Conservation (phyloP, 2,113 vertebrate genomes). For the Polypterus senegalus region DNA sequence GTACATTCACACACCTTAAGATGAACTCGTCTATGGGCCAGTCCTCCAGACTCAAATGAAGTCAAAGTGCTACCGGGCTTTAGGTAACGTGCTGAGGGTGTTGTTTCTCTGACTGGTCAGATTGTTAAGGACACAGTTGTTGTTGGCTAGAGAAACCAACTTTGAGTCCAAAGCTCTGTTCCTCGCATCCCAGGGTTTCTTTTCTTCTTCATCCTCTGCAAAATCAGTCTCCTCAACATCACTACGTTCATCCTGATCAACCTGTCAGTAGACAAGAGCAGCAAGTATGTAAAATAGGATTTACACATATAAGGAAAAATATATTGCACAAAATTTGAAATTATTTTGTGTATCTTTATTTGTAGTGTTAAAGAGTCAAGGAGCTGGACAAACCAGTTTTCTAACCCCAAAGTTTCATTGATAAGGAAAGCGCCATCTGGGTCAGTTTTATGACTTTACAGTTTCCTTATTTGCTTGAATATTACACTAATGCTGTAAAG, state of each 20-base stretch:
- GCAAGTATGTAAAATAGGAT: background rate
- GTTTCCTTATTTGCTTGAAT: too few species aligned
- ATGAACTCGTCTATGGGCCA: too few species aligned
- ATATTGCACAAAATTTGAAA: background rate
- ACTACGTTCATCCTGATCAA: constrained; percentile 77
- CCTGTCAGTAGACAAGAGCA: constrained; percentile 33
- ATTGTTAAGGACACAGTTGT: constrained; percentile 45
- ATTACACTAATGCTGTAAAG: too few species aligned
- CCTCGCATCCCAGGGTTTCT: constrained; percentile 33
- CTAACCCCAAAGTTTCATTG: too few species aligned
- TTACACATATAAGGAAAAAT: background rate
- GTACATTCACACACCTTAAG: too few species aligned
- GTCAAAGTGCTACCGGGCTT: constrained; percentile 44
- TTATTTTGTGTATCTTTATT: background rate
- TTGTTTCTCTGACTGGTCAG: constrained; percentile 43
- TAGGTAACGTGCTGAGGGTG: constrained; percentile 40
- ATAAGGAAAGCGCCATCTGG: too few species aligned
- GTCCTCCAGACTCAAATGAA: too few species aligned
- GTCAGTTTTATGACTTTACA: too few species aligned
- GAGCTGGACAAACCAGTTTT: too few species aligned
- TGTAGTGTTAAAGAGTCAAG: background rate
- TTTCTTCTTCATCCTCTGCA: constrained; percentile 23
- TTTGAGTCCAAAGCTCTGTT: constrained; percentile 37
- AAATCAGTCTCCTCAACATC: constrained; percentile 65
- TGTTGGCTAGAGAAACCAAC: constrained; percentile 35